These are phyloP conservation scores for Potamarius usumacintae DNA, from an alignment of 2,113 vertebrate genomes.

Conservation along the genomic window DNA sequence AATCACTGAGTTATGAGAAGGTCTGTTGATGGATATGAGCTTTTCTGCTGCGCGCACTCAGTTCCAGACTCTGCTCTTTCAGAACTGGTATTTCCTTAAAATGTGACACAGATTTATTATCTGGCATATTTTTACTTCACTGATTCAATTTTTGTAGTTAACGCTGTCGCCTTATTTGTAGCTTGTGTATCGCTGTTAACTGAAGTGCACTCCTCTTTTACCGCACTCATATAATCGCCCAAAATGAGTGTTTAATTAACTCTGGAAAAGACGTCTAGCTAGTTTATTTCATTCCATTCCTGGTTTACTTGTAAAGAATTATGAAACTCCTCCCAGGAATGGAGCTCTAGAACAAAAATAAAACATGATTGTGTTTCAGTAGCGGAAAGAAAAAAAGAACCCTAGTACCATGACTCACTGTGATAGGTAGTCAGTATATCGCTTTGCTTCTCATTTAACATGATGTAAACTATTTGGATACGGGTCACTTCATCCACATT, in stretches of 20 bases:
- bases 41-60: not conserved
- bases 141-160: not conserved
- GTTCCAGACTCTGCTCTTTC: not conserved
- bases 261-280: not conserved
- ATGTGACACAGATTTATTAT: not conserved
- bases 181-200: not conserved
- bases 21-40: too few species aligned
- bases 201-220: not conserved
- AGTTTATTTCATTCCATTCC: not conserved
- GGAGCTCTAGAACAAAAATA: too few species aligned
- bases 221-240: not conserved
- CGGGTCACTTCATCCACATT: not conserved
- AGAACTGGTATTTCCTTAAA: not conserved
- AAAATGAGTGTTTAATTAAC: not conserved
- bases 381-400: not conserved
- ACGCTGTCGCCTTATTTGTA: not conserved
- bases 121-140: not conserved
- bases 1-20: not conserved
- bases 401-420: not conserved
- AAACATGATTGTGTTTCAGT: too few species aligned
- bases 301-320: not conserved
- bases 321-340: not conserved
- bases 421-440: too few species aligned
- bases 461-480: too few species aligned
- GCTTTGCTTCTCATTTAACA: not conserved